A percentile compares a stretch with the other conserved stretches of the same genome.
Evolutionary conservation across 2,888 invertebrate genomes (phyloP).

Genomic region (Unio pictorum): DNA sequence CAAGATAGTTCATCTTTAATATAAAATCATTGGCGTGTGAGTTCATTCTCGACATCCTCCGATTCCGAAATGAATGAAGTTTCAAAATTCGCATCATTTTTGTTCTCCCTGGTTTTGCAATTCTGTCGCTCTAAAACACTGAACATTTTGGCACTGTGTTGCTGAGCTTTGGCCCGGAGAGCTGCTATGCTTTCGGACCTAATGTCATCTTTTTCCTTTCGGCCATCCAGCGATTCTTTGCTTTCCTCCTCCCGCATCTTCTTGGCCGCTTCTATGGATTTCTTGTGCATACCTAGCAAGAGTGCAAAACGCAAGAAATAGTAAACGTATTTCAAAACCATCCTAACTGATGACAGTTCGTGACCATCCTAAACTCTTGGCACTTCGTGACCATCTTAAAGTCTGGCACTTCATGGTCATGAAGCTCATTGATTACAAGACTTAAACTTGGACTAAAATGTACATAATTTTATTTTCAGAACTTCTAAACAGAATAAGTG

Average conservation of each 20-base stretch:
- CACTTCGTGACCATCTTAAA: too few species aligned
- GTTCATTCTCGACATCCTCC: constrained; percentile 17
- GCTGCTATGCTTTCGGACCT: constrained; percentile 94
- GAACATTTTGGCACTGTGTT: constrained; percentile 77
- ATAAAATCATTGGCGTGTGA: constrained; percentile 8
- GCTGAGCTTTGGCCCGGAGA: constrained; percentile 93
- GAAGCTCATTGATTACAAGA: too few species aligned
- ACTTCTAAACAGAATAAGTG: too few species aligned
- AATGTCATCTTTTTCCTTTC: constrained; percentile 73
- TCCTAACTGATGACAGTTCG: too few species aligned
- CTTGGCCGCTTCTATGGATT: constrained; percentile 96
- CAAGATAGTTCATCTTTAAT: background rate
- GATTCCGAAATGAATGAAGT: constrained; percentile 43
- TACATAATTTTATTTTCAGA: too few species aligned
- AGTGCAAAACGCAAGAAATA: background rate
- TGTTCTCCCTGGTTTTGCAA: constrained; percentile 4
- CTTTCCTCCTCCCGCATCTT: constrained; percentile 85
- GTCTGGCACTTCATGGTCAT: too few species aligned
- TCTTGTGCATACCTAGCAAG: constrained; percentile 95
- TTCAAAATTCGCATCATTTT: constrained; percentile 28
- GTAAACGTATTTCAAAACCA: background rate
- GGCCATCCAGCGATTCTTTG: constrained; percentile 72
- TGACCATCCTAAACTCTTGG: too few species aligned
- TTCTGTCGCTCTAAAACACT: constrained; percentile 1
- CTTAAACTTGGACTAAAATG: too few species aligned